Conservation (phyloP, 30 jellyfish, hydroid and myxozoan genomes). For the Aurelia aurita complex sp. Pacific region DNA sequence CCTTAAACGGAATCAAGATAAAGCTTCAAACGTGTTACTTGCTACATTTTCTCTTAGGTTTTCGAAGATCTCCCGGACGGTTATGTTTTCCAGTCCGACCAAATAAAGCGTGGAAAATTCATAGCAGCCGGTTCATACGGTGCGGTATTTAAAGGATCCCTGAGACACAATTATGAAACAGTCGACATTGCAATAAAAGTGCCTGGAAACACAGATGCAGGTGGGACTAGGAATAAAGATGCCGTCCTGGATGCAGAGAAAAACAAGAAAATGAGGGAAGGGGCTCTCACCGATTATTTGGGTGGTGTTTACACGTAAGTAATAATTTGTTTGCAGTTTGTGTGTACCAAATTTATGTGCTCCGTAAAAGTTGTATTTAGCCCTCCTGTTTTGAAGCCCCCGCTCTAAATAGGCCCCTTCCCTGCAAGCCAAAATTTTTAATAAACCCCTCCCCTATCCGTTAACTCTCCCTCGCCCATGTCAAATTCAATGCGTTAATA, state of each 20-base stretch:
- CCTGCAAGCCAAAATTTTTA: too few relatives aligned
- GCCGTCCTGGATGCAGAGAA: conserved; percentile 63
- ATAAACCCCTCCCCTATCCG: too few relatives aligned
- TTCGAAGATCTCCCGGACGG: conserved; percentile 75
- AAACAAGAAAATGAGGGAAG: conserved; percentile 47
- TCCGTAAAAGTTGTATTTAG: too few relatives aligned
- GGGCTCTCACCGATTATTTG: conserved; percentile 33
- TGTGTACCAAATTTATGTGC: too few relatives aligned
- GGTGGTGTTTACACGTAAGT: conserved; percentile 69
- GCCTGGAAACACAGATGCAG: conserved; percentile 73
- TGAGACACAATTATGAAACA: conserved; percentile 21
- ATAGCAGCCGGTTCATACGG: conserved; percentile 96
- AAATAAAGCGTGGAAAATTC: conserved; percentile 48
- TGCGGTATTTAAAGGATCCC: conserved; percentile 74
- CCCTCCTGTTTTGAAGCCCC: too few relatives aligned
- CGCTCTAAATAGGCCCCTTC: too few relatives aligned
- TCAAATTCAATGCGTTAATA: too few relatives aligned
- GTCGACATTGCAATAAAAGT: conserved; percentile 69
- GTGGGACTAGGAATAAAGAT: conserved; percentile 27
- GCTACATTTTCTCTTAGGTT: conserved; percentile 28
- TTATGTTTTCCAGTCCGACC: conserved; percentile 48
- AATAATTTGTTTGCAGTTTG: neutral
- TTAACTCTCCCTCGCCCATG: too few relatives aligned
- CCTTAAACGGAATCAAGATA: neutral
- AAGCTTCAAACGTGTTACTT: neutral